Percentiles rank a stretch among this genome's conserved stretches.
Evolutionary conservation across 1,140 invertebrate genomes (phyloP).

Genomic region (Drosophila nigromelanica): DNA sequence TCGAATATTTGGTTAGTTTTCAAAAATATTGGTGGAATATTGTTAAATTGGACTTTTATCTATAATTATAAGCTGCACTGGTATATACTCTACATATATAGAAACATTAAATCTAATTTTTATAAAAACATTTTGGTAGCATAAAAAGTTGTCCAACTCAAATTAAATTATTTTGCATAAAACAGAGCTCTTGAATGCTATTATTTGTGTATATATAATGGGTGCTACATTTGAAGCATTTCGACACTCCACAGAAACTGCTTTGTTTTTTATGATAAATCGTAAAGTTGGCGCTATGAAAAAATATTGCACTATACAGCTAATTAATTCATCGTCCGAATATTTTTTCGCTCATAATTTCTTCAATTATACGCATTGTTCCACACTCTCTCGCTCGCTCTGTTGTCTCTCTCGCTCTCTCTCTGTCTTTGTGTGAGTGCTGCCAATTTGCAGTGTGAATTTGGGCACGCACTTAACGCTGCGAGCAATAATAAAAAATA

Average conservation of each 20-base stretch:
- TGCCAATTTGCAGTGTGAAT: conserved; percentile 35
- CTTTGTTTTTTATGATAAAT: conserved; percentile 22
- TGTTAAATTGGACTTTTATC: too few species aligned
- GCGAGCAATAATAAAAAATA: conserved; percentile 27
- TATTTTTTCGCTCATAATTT: conserved; percentile 46
- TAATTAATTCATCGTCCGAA: conserved; percentile 72
- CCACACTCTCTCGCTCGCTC: conserved; percentile 6
- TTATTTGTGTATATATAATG: too few species aligned
- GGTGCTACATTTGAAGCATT: neutral
- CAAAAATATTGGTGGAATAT: too few species aligned
- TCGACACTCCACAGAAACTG: neutral
- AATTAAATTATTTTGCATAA: too few species aligned
- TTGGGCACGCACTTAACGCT: conserved; percentile 40
- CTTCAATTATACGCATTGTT: conserved; percentile 2
- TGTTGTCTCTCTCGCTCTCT: neutral
- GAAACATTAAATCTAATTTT: too few species aligned
- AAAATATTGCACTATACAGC: conserved; percentile 57
- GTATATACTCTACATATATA: too few species aligned
- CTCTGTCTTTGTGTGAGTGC: neutral
- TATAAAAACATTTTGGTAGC: too few species aligned
- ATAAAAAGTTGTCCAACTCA: too few species aligned
- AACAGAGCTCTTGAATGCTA: too few species aligned
- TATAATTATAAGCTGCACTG: too few species aligned
- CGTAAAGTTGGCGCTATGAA: conserved; percentile 32
- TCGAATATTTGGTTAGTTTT: too few species aligned